Evolutionary conservation across 2,888 invertebrate species (phyloP).

Genomic region (Thereva unica): DNA sequence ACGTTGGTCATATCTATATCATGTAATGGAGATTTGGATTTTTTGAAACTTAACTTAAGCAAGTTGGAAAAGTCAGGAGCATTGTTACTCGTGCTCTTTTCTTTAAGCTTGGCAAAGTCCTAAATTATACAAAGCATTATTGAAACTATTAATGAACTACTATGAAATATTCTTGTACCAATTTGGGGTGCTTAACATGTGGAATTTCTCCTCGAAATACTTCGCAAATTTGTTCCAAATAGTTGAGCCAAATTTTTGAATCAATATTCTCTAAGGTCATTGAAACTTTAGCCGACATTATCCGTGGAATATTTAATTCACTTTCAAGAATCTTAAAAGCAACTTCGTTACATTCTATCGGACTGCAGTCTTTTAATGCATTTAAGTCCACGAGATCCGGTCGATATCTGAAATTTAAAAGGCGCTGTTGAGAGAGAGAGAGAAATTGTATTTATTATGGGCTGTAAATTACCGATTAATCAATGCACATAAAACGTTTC

Average conservation of each 20-base stretch:
- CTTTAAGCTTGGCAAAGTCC: conserved; percentile 59
- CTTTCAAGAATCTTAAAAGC: conserved; percentile 86
- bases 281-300: conserved; percentile 78
- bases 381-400: conserved; percentile 85
- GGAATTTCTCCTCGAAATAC: conserved; percentile 92
- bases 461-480: conserved; percentile 53
- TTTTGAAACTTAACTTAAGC: conserved; percentile 51
- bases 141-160: background rate
- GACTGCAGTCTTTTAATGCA: conserved; percentile 66
- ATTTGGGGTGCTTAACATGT: conserved; percentile 73
- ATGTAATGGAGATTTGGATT: conserved; percentile 55
- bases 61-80: conserved; percentile 56
- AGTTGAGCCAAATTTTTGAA: conserved; percentile 66
- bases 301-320: conserved; percentile 74
- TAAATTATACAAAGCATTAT: conserved; percentile 42
- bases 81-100: conserved; percentile 55
- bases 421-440: background rate
- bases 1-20: conserved; percentile 53
- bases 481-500: conserved; percentile 56
- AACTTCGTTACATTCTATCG: conserved; percentile 72
- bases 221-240: conserved; percentile 86
- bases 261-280: conserved; percentile 52
- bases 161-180: conserved; percentile 59
- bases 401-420: conserved; percentile 70
- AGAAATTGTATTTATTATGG: background rate